Conservation (phyloP, 2,888 invertebrate genomes). For the Diaprepes abbreviatus region DNA sequence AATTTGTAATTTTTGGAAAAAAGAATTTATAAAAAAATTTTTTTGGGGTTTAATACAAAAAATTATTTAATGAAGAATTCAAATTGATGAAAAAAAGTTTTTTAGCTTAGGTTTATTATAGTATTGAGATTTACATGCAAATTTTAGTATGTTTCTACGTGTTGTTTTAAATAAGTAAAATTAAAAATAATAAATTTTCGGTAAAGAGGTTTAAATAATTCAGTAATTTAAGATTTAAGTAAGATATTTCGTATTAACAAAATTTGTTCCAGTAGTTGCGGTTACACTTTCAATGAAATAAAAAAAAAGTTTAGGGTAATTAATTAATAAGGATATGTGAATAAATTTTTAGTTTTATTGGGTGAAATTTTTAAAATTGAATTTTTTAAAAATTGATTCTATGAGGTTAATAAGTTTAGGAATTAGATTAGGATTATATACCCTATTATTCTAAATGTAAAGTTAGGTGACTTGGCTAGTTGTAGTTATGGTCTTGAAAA, state of each 20-base stretch:
- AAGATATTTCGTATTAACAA: constrained; percentile 73
- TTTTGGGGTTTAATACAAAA: no score
- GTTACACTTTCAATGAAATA: constrained; percentile 73
- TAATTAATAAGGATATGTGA: constrained; percentile 63
- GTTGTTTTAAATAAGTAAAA: constrained; percentile 1
- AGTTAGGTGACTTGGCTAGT: constrained; percentile 70
- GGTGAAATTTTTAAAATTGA: constrained; percentile 73
- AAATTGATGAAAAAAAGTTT: no score
- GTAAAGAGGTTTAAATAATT: constrained; percentile 72
- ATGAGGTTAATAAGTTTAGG: constrained; percentile 66
- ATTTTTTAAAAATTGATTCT: constrained; percentile 64
- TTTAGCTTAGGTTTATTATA: no score
- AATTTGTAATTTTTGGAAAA: no score
- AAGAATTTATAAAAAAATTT: no score
- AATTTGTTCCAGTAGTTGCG: constrained; percentile 81
- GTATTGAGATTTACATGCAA: no score
- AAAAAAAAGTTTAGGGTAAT: constrained; percentile 67
- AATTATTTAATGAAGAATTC: no score
- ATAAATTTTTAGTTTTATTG: constrained; percentile 68
- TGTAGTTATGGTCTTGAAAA: constrained; percentile 74
- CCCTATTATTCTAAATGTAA: constrained; percentile 72
- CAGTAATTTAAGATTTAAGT: constrained; percentile 75
- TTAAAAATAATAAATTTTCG: constrained; percentile 62
- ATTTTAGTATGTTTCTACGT: constrained; percentile 61
- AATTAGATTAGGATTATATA: constrained; percentile 78